Evolutionary conservation across 2,888 invertebrate species (phyloP).

Genomic region (Noctua janthe): DNA sequence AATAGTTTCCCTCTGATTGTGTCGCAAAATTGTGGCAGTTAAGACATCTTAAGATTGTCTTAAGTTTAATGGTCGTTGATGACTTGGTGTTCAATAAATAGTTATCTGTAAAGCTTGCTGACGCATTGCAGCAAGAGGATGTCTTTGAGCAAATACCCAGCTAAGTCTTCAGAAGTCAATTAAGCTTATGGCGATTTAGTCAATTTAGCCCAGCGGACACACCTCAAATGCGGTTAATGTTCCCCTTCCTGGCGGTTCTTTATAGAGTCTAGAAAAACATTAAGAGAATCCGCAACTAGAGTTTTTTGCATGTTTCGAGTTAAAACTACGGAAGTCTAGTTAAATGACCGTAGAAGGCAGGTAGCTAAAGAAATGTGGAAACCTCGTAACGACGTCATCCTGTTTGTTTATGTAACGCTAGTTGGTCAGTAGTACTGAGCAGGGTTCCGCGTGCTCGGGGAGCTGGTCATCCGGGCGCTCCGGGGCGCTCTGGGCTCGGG

Average conservation of each 20-base stretch:
- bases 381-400: slow-evolving; percentile 62
- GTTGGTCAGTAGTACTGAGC: slow-evolving; percentile 54
- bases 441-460: slow-evolving; percentile 57
- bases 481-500: slow-evolving; percentile 64
- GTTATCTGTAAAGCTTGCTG: neutral
- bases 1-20: slow-evolving; percentile 42
- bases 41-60: slow-evolving; percentile 7
- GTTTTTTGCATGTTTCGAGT: slow-evolving; percentile 45
- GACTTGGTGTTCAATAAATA: neutral
- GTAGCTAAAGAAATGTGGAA: slow-evolving; percentile 63
- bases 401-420: slow-evolving; percentile 64
- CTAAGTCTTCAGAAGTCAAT: slow-evolving; percentile 3
- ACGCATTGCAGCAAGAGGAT: neutral
- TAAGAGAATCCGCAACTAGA: slow-evolving; percentile 31
- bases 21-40: slow-evolving; percentile 5
- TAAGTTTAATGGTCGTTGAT: slow-evolving; percentile 9
- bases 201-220: slow-evolving; percentile 18
- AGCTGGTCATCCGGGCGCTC: slow-evolving; percentile 68
- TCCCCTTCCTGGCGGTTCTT: slow-evolving; percentile 35
- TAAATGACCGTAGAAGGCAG: slow-evolving; percentile 58
- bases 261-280: slow-evolving; percentile 23
- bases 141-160: neutral
- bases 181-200: slow-evolving; percentile 16
- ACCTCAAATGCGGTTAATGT: slow-evolving; percentile 43
- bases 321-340: slow-evolving; percentile 57